Evolutionary conservation across 2,113 vertebrate species (phyloP), one percentile per base, ranked within the genome.

Genomic region (Amblyopsis rosae): DNA sequence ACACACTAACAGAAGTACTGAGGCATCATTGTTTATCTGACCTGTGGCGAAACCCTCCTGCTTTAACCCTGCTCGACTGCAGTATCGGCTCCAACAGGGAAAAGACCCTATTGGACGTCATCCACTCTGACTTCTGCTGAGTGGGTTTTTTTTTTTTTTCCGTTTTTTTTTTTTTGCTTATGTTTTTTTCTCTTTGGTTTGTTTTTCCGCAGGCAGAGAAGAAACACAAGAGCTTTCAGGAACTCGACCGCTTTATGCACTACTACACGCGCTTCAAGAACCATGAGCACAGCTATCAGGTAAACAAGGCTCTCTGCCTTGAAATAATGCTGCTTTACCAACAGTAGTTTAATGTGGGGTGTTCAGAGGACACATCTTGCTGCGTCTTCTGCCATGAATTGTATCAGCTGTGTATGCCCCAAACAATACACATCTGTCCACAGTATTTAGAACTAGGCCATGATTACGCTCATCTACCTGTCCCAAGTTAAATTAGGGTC

Each of bases 191-290:
- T 60, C 74, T 73, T 60, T 77, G 55, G 81, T 73, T 83, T 55
- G 62, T 84, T 48, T 6, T 73, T 72, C 79, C 79, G 16, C 87
- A 99, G 98, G 97, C 95, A 75, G 98, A 98, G 89, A 98, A 96
- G 90, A 99, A 98, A 86, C 97, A 99, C 84, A 96, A 96, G 91
- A 94, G 94, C 88, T 99, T 98, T 92, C 98, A 99, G 90, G 98
- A 99, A 83, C 95, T 99, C 46, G 97, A 99, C 86, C 96, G 97
- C 67, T 99, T 99, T 91, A 99, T 99, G 97, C 98, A 99, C 88
- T 99, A 99, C 90, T 99, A 98, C 72, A 96, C 97, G 65, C 95
- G 98, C 83, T 99, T 97, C 91, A 99, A 97, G 91, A 99, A 99
- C 88, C 98, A 99, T 67, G 97, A 99, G 85, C 97, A 97, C 93